phyloP scores from a whole-genome alignment of 2,888 invertebrate species.

The Oxystoma pomonae region DNA sequence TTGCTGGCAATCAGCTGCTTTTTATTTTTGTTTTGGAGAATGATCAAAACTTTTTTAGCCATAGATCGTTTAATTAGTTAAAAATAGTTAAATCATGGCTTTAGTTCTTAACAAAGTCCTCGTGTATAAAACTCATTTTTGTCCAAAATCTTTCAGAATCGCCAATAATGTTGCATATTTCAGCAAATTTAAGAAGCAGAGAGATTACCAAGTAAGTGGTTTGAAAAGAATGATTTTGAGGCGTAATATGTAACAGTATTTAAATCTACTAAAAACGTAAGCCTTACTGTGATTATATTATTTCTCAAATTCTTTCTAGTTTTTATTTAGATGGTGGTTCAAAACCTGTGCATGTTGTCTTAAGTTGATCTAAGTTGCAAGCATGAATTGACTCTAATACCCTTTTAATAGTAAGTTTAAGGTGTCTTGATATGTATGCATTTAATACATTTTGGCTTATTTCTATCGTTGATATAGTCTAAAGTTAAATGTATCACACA shows the following conservation, averaged over 20 bases:
- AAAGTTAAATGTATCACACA: no score
- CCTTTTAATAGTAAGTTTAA: no score
- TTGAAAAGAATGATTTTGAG: background rate
- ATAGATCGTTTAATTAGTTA: background rate
- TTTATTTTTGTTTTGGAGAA: slow-evolving; percentile 7
- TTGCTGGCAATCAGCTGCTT: slow-evolving; percentile 4
- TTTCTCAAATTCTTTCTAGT: no score
- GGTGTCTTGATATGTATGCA: no score
- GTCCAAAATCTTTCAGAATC: background rate
- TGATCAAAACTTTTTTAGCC: background rate
- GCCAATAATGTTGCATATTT: slow-evolving; percentile 18
- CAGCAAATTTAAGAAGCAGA: slow-evolving; percentile 23
- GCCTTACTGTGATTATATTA: no score
- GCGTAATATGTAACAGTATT: background rate
- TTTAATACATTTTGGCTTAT: no score
- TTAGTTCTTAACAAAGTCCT: slow-evolving; percentile 10
- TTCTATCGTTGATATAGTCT: no score
- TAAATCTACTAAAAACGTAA: background rate
- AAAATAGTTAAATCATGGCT: slow-evolving; percentile 17
- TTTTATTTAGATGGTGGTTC: no score
- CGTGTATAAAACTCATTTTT: background rate
- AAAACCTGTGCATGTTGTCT: no score
- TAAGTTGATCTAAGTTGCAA: no score
- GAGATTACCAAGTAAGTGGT: slow-evolving; percentile 25
- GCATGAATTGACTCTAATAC: no score